A percentile compares a stretch with the other conserved stretches of the same genome.
Evolutionary conservation across 2,797 vertebrate species (phyloP).

Genomic region (Pygocentrus nattereri): DNA sequence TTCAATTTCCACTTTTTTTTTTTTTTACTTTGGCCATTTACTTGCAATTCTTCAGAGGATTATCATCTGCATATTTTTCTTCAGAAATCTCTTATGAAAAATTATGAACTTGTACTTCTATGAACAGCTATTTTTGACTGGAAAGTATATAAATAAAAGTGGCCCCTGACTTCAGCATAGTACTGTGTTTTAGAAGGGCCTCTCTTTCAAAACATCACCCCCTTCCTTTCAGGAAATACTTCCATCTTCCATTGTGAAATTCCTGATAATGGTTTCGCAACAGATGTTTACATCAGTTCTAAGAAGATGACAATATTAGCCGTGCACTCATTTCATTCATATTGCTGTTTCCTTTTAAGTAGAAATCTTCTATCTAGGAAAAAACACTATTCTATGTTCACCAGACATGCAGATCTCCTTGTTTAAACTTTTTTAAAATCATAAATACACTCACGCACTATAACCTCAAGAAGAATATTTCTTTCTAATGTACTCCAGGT

Average conservation of each 20-base stretch:
- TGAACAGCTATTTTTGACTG: too few species aligned
- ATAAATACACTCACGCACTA: not conserved
- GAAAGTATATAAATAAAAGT: too few species aligned
- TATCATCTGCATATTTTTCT: too few species aligned
- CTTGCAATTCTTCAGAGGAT: too few species aligned
- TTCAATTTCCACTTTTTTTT: too few species aligned
- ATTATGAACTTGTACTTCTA: too few species aligned
- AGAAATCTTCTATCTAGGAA: not conserved
- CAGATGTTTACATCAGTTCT: not conserved
- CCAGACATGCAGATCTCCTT: conserved; percentile 7
- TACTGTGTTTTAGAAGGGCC: not conserved
- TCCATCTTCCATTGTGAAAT: not conserved
- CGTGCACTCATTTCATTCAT: not conserved
- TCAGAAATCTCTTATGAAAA: too few species aligned
- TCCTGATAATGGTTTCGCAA: not conserved
- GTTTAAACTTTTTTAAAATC: not conserved
- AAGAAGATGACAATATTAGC: not conserved
- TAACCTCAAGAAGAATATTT: not conserved
- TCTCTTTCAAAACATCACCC: not conserved
- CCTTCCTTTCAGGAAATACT: not conserved
- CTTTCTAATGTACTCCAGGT: not conserved
- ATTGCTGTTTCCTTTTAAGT: not conserved
- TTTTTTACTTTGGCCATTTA: too few species aligned
- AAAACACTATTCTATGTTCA: not conserved
- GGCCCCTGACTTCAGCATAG: too few species aligned